A percentile compares a stretch with the other conserved stretches of the same genome.
phyloP scores from a whole-genome alignment of 2,797 vertebrate species.

The Liasis olivaceus region DNA sequence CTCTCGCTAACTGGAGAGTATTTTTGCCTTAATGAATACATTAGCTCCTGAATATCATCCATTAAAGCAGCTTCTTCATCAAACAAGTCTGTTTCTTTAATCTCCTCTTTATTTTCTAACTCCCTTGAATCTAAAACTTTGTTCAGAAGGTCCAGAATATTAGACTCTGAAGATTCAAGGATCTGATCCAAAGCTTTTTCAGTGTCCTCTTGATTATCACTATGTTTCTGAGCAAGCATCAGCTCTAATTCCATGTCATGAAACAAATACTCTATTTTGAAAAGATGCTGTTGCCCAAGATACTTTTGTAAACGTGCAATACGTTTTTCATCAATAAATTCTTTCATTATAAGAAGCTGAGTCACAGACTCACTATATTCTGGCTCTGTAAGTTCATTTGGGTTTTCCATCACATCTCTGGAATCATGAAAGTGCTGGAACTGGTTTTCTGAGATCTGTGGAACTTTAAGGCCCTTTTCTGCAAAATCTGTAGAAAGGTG shows the following conservation, averaged over 20 bases:
- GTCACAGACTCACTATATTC: constrained; percentile 75
- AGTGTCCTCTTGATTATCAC: constrained; percentile 66
- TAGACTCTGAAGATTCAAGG: constrained; percentile 83
- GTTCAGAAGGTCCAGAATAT: constrained; percentile 84
- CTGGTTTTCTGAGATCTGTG: constrained; percentile 3
- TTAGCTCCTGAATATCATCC: constrained; percentile 90
- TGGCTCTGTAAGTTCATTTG: constrained; percentile 2
- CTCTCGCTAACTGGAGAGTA: constrained; percentile 79
- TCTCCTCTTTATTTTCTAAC: constrained; percentile 54
- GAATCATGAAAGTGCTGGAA: not conserved
- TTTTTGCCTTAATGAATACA: constrained; percentile 86
- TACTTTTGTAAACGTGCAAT: constrained; percentile 78
- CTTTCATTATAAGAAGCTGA: constrained; percentile 78
- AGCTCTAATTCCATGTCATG: constrained; percentile 82
- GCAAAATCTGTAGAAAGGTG: not conserved
- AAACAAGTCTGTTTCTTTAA: constrained; percentile 67
- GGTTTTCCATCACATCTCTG: not conserved
- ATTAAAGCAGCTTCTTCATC: constrained; percentile 85
- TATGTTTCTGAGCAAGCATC: constrained; percentile 68
- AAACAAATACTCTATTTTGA: constrained; percentile 85
- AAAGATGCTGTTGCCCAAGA: constrained; percentile 77
- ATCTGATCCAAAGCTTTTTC: constrained; percentile 85
- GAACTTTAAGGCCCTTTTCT: constrained; percentile 4
- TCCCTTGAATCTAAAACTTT: constrained; percentile 79
- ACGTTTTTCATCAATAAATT: constrained; percentile 79